phyloP scores from a whole-genome alignment of 2,888 invertebrate species.

The Eumerus sabulonum region DNA sequence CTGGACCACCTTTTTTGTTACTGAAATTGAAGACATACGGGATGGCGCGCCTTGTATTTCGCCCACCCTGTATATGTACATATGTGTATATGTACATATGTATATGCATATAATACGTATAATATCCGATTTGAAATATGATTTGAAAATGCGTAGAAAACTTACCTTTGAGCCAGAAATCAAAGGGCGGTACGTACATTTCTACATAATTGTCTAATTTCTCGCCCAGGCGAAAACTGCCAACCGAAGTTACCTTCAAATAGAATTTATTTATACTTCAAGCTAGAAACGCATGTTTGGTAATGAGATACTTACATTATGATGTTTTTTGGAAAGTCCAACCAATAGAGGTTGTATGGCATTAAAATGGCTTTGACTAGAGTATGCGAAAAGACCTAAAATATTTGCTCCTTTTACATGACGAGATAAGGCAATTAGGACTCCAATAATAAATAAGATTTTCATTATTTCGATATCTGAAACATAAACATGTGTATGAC shows the following conservation, averaged over 20 bases:
- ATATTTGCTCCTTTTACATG: slow-evolving; percentile 72
- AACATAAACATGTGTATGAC: too few relatives aligned
- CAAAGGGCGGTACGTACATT: slow-evolving; percentile 74
- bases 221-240: slow-evolving; percentile 75
- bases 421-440: background rate
- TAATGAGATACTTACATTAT: slow-evolving; percentile 76
- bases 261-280: background rate
- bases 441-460: too few relatives aligned
- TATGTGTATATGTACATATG: too few relatives aligned
- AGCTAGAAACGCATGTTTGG: background rate
- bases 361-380: slow-evolving; percentile 78
- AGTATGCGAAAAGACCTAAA: slow-evolving; percentile 76
- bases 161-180: slow-evolving; percentile 76
- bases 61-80: too few relatives aligned
- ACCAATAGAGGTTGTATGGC: slow-evolving; percentile 78
- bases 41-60: too few relatives aligned
- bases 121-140: too few relatives aligned
- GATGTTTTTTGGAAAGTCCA: slow-evolving; percentile 79
- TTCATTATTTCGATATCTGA: too few relatives aligned
- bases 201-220: slow-evolving; percentile 75
- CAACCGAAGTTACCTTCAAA: slow-evolving; percentile 75
- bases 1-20: too few relatives aligned
- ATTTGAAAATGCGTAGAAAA: too few relatives aligned
- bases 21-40: too few relatives aligned
- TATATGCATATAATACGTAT: too few relatives aligned